These are phyloP conservation scores for Pteruthius melanotis DNA, from an alignment of 2,113 vertebrate genomes.

Conservation along the genomic window DNA sequence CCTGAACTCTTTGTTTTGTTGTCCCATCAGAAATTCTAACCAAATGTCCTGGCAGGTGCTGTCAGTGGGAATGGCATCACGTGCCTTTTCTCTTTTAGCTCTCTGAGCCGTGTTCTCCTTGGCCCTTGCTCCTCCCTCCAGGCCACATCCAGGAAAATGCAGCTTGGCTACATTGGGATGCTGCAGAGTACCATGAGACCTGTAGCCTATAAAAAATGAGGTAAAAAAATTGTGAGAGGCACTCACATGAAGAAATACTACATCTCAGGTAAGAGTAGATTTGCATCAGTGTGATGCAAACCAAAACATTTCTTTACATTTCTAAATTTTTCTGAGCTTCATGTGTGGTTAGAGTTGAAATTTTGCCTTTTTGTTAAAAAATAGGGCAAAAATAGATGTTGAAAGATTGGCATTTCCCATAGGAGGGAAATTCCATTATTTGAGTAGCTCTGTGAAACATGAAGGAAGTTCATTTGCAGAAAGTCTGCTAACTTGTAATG, in stretches of 20 bases:
- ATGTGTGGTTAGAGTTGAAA: neutral
- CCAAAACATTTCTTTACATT: neutral
- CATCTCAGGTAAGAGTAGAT: neutral
- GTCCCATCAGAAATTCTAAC: neutral
- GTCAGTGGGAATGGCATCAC: neutral
- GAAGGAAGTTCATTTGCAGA: slow-evolving; percentile 36
- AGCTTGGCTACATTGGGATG: neutral
- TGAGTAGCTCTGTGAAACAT: slow-evolving; percentile 25
- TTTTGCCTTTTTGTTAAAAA: slow-evolving; percentile 10
- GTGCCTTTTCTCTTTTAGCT: neutral
- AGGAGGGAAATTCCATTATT: slow-evolving; percentile 59
- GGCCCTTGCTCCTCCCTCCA: neutral
- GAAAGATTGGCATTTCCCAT: slow-evolving; percentile 32
- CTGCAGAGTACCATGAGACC: neutral
- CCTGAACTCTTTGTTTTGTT: neutral
- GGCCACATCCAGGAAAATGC: neutral
- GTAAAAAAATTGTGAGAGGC: neutral
- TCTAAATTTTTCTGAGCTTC: neutral
- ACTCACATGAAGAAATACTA: neutral
- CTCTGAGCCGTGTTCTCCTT: neutral
- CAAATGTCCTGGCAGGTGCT: neutral
- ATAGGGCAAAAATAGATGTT: slow-evolving; percentile 39
- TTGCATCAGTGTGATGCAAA: neutral
- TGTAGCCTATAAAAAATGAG: neutral
- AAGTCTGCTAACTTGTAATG: slow-evolving; percentile 39